Evolutionary conservation across 2,888 invertebrate genomes (phyloP).

Genomic region (Iselma pallidipennis): DNA sequence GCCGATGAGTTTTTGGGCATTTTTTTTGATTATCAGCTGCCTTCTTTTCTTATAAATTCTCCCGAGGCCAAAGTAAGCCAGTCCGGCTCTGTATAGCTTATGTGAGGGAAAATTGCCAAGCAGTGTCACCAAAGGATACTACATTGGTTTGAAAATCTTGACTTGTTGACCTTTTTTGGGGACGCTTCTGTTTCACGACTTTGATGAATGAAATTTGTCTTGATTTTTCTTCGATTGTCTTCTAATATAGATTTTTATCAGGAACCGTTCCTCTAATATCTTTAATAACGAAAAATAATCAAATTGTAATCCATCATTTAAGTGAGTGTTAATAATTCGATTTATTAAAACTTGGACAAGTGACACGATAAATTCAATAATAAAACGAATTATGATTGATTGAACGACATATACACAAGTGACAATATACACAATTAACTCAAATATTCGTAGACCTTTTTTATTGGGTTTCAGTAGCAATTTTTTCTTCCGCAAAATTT

Average conservation of each 20-base stretch:
- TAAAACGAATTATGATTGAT: neutral
- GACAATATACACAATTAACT: neutral
- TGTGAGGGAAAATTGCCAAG: too few relatives aligned
- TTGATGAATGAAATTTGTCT: neutral
- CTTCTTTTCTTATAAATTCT: too few relatives aligned
- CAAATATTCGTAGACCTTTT: neutral
- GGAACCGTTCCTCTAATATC: neutral
- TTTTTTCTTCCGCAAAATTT: too few relatives aligned
- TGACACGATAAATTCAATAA: neutral
- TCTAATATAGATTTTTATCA: neutral
- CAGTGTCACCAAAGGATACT: too few relatives aligned
- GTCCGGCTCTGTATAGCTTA: too few relatives aligned
- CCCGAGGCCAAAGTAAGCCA: too few relatives aligned
- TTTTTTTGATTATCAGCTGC: too few relatives aligned
- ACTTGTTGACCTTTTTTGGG: neutral
- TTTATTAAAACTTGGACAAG: neutral
- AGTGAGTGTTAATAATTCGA: neutral
- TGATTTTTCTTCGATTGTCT: neutral
- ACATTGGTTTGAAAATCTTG: neutral
- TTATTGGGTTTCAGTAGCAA: too few relatives aligned
- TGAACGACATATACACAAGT: neutral
- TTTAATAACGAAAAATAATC: neutral
- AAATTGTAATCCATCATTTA: neutral
- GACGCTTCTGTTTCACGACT: neutral
- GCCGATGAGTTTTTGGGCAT: too few relatives aligned